phyloP scores from a whole-genome alignment of 2,888 invertebrate species.

The Andrena praecox region DNA sequence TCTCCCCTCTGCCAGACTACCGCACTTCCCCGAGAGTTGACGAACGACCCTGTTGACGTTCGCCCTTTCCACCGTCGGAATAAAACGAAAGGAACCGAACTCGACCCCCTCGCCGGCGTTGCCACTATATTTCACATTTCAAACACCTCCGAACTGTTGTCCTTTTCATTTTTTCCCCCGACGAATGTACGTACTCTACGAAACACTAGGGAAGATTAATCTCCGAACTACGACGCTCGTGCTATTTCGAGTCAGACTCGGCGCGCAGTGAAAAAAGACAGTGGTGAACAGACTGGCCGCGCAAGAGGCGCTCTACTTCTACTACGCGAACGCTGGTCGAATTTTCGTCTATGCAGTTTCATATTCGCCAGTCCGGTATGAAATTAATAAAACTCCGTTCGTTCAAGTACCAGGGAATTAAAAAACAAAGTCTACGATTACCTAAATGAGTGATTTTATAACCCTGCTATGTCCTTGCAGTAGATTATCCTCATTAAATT shows the following conservation, averaged over 20 bases:
- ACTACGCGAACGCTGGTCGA: not conserved
- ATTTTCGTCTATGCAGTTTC: not conserved
- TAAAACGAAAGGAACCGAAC: conserved; percentile 76
- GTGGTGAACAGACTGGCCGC: conserved; percentile 34
- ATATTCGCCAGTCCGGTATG: not conserved
- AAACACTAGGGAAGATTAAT: conserved; percentile 74
- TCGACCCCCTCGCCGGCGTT: conserved; percentile 61
- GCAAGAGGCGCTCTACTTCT: not conserved
- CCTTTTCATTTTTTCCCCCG: conserved; percentile 45
- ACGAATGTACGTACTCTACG: conserved; percentile 52
- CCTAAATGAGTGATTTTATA: too few species aligned
- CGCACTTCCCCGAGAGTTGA: conserved; percentile 72
- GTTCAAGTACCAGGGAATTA: not conserved
- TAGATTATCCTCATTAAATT: too few species aligned
- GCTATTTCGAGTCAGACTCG: conserved; percentile 18
- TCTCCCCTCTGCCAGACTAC: conserved; percentile 63
- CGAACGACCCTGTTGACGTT: conserved; percentile 83
- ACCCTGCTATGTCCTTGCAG: too few species aligned
- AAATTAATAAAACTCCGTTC: not conserved
- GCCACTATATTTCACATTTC: conserved; percentile 81
- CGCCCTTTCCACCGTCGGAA: conserved; percentile 75
- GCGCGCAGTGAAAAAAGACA: conserved; percentile 55
- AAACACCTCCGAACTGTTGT: conserved; percentile 72
- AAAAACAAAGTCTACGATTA: not conserved
- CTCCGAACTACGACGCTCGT: conserved; percentile 57